A percentile compares a stretch with the other conserved stretches of the same genome.
Evolutionary conservation across 2,888 invertebrate genomes (phyloP).

Genomic region (Tiliacea aurago): DNA sequence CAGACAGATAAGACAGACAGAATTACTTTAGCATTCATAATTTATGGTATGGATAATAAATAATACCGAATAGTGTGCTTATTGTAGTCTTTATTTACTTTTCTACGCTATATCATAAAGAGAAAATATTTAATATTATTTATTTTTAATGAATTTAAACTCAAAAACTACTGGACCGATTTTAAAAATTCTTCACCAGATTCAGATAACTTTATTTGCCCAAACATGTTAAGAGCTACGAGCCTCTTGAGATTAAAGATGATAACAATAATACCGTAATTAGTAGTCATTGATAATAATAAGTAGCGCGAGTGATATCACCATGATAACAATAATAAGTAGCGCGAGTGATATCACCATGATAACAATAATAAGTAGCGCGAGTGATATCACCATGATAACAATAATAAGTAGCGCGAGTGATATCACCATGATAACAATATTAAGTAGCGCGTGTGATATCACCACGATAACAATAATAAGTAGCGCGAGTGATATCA

Average conservation of each 20-base stretch:
- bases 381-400: conserved; percentile 21
- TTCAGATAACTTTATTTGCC: too few species aligned
- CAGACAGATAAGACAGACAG: too few species aligned
- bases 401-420: background rate
- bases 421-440: conserved; percentile 22
- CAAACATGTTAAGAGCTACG: too few species aligned
- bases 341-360: conserved; percentile 6
- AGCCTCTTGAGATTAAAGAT: background rate
- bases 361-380: conserved; percentile 16
- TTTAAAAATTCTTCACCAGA: too few species aligned
- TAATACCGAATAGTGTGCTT: too few species aligned
- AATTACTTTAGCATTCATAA: too few species aligned
- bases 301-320: conserved; percentile 9
- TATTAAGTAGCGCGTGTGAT: conserved; percentile 6
- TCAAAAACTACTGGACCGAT: too few species aligned
- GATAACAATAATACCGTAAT: background rate
- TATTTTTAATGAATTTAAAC: too few species aligned
- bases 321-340: conserved; percentile 10
- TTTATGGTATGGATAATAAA: too few species aligned
- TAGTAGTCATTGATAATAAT: background rate
- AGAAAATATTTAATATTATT: too few species aligned
- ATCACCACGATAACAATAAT: conserved; percentile 11
- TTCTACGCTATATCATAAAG: too few species aligned
- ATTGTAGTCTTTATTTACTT: too few species aligned
- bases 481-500: conserved; percentile 9